phyloP scores from a whole-genome alignment of 2,888 invertebrate species.

The Alviniconcha strummeri region DNA sequence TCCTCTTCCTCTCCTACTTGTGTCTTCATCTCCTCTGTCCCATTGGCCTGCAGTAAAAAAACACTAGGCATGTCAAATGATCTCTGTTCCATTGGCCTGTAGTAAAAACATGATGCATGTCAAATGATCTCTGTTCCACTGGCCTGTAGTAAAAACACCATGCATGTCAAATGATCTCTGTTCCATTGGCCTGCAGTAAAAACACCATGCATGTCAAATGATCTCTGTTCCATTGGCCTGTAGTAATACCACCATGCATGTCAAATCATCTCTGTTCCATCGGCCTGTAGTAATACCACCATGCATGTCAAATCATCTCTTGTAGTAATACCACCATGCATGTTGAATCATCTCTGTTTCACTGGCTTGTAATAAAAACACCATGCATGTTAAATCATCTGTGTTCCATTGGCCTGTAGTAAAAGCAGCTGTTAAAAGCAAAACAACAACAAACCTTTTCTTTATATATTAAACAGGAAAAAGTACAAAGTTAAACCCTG shows the following conservation, averaged over 20 bases:
- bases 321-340: no score
- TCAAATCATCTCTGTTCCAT: no score
- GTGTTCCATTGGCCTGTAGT: background rate
- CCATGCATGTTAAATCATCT: background rate
- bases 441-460: no score
- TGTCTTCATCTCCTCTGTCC: conserved; percentile 58
- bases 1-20: conserved; percentile 60
- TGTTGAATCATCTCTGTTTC: conserved; percentile 48
- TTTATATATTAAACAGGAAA: no score
- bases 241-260: no score
- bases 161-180: background rate
- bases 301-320: conserved; percentile 46
- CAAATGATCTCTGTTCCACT: conserved; percentile 49
- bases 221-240: no score
- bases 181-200: background rate
- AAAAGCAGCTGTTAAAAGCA: background rate
- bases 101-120: no score
- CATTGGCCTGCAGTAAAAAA: conserved; percentile 24
- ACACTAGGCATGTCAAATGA: no score
- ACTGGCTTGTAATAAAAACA: conserved; percentile 20
- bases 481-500: no score
- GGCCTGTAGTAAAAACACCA: conserved; percentile 10
- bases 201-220: background rate
- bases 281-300: no score
- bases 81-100: no score